A percentile compares a stretch with the other conserved stretches of the same genome.
phyloP scores from a whole-genome alignment of 2,113 vertebrate genomes.

The Dicrurus megarhynchus region DNA sequence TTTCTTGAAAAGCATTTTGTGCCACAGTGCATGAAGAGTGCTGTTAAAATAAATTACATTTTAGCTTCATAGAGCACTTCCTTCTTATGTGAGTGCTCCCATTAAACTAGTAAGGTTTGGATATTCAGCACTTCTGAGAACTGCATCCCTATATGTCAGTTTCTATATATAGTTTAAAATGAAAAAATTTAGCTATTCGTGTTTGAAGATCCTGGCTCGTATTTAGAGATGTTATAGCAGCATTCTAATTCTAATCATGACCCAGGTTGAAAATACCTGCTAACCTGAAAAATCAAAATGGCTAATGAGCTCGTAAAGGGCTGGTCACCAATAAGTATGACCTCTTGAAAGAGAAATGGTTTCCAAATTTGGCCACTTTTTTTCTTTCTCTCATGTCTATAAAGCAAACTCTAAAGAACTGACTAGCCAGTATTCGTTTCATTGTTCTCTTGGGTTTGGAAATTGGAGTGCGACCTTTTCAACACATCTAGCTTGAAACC shows the following conservation, averaged over 20 bases:
- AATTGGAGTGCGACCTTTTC: not conserved
- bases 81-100: not conserved
- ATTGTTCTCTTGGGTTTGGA: not conserved
- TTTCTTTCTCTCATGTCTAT: not conserved
- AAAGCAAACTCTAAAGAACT: not conserved
- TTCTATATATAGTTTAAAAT: not conserved
- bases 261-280: not conserved
- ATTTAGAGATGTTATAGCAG: not conserved
- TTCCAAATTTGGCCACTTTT: not conserved
- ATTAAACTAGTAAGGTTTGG: not conserved
- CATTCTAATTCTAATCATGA: not conserved
- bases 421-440: not conserved
- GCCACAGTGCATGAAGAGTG: not conserved
- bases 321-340: not conserved
- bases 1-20: conserved; percentile 26
- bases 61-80: not conserved
- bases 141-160: not conserved
- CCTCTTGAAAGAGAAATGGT: not conserved
- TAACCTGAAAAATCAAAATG: not conserved
- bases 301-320: not conserved
- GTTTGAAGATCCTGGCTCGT: not conserved
- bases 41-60: not conserved
- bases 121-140: not conserved
- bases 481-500: not conserved
- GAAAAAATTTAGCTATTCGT: not conserved